Evolutionary conservation across 2,797 vertebrate genomes (phyloP), one percentile per base, ranked within the genome.

Genomic region (Peromyscus attwateri): DNA sequence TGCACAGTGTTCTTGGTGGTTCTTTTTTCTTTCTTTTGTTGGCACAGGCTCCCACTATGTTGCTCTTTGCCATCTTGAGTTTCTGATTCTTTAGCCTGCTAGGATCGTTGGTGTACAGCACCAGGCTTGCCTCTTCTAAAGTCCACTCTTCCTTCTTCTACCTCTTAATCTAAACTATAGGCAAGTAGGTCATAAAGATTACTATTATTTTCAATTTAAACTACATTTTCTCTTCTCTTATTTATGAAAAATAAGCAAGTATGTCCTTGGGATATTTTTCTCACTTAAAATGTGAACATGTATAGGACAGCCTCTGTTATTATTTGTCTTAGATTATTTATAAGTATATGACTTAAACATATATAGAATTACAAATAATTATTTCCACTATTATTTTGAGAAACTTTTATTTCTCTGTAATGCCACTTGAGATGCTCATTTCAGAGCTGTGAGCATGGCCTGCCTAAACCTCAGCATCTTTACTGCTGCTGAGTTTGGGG

Each of bases 201-300:
- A n/a, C 16, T 84, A 3, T 68, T 73, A 43, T 49, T 85, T 79
- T 94, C 11, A 57, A 34, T 84, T 94, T 82, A 82, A 71, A n/a
- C 7, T 66, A 13, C 43, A 4, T 95, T 79, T 91, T 64, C 10
- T 23, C 34, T 31, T 77, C 6, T 91, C 34, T 85, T 46, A 82
- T 37, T 92, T 92, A 60, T 81, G 19, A 87, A 82, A 96, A 83
- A 92, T 64, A 55, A 87, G 3, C 34, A 52, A 76, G 66, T n/a
- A 60, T 77, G 25, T 71, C 3, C 60, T 2, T 11, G 5, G 77
- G 9, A 1, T 70, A 1, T 70, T 64, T 89, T 91, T 79, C 11
- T 76, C 52, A 25, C 19, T 91, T 23, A 89, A 79, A 73, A 75
- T 83, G 12, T 89, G 8, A 21, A n/a, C 21, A 21, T 82, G 37